phyloP scores from a whole-genome alignment of 2,888 invertebrate species.

The Julus scanicus region DNA sequence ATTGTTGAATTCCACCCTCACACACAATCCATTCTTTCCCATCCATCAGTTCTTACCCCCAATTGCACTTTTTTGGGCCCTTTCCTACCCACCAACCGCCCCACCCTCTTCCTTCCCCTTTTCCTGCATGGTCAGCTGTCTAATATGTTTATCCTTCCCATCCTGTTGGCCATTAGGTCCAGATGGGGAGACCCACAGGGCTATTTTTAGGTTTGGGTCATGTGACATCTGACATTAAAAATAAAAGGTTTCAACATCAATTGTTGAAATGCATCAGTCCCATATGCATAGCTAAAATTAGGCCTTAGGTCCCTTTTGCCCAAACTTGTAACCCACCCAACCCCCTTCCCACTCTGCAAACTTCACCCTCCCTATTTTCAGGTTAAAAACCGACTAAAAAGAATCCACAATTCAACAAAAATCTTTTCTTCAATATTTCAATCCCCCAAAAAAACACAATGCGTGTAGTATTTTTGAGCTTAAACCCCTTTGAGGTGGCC shows the following conservation, averaged over 20 bases:
- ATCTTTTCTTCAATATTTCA: conserved; percentile 39
- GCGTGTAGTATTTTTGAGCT: conserved; percentile 25
- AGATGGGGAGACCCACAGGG: conserved; percentile 50
- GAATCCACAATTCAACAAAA: not conserved
- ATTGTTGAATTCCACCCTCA: conserved; percentile 36
- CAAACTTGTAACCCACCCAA: not conserved
- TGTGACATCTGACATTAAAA: conserved; percentile 54
- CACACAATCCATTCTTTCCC: conserved; percentile 29
- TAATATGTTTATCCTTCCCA: conserved; percentile 55
- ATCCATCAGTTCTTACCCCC: conserved; percentile 45
- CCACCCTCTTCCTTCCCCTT: conserved; percentile 36
- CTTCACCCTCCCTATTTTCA: conserved; percentile 36
- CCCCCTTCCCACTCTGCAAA: not conserved
- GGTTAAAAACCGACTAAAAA: conserved; percentile 38
- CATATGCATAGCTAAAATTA: conserved; percentile 47
- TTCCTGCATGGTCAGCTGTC: conserved; percentile 53
- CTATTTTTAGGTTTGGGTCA: conserved; percentile 55
- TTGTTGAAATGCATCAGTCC: conserved; percentile 50
- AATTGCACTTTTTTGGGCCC: conserved; percentile 25
- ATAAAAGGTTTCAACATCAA: conserved; percentile 46
- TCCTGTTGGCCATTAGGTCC: conserved; percentile 53
- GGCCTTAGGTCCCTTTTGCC: conserved; percentile 1
- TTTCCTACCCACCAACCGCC: conserved; percentile 34
- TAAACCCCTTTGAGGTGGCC: conserved; percentile 10
- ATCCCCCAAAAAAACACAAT: conserved; percentile 20